Evolutionary conservation across 2,797 vertebrate genomes (phyloP), one percentile per base, ranked within the genome.

Genomic region (Falco naumanni): DNA sequence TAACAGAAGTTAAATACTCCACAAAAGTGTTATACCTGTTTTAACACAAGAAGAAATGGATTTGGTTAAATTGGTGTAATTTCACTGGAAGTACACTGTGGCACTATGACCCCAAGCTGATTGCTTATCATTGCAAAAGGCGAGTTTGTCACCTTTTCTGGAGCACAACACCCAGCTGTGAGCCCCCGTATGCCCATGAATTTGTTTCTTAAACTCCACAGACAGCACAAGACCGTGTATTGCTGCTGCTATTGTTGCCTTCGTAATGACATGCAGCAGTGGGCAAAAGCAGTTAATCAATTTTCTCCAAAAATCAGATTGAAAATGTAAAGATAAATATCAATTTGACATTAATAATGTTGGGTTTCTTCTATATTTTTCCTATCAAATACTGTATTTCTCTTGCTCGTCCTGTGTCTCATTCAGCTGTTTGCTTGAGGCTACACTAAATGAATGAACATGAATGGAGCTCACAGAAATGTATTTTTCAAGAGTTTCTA

Each of bases 341-440:
- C 3, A 70, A 14, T 51, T 60, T 64, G 9, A 37, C 5, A n/a
- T 54, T 28, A 33, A n/a, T 41, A 3, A 10, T 53, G 48, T 41
- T 41, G 2, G 0, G 0, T 50, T 59, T 39, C 3, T 10, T 2
- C 13, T 63, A 9, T 37, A 2, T 47, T 68, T 61, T 78, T 34
- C 4, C 12, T 17, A 22, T 28, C 15, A 53, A 56, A 37, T 33
- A 13, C 53, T 81, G 2, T 34, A 64, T 61, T 90, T 90, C 7
- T 88, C 9, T 81, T 81, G 41, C 25, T 69, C 11, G 22, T 69
- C 5, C 33, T 54, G 16, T 2, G 2, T 76, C 31, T 87, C 66
- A 82, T 63, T 69, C 66, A 87, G 51, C 25, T 84, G 34, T 74
- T 92, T 94, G 65, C 76, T 75, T 71, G 39, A 87, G 59, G 80